These are phyloP conservation scores for Drosophila athabasca DNA, from an alignment of 1,140 invertebrate species.

Conservation along the genomic window DNA sequence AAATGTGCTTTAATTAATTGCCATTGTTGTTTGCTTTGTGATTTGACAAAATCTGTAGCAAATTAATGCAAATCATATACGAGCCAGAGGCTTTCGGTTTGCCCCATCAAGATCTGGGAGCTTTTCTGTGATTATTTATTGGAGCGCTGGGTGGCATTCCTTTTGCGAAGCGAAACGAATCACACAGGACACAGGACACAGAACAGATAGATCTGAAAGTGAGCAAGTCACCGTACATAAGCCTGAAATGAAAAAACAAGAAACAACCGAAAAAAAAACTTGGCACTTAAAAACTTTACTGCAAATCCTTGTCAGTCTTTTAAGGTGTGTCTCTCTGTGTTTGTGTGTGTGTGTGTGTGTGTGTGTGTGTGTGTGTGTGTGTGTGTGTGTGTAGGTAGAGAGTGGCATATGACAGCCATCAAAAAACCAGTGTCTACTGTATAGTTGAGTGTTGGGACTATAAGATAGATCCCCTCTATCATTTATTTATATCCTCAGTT, in stretches of 20 bases:
- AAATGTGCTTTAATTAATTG: constrained; percentile 77
- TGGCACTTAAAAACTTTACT: constrained; percentile 51
- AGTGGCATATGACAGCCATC: background rate
- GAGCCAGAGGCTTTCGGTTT: constrained; percentile 3
- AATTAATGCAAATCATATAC: constrained; percentile 60
- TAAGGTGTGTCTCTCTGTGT: constrained; percentile 1
- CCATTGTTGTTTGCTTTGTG: constrained; percentile 62
- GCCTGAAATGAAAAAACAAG: constrained; percentile 5
- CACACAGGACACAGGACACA: background rate
- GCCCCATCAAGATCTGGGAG: no score
- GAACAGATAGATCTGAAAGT: constrained; percentile 42
- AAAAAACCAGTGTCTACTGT: no score
- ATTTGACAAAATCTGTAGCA: constrained; percentile 43
- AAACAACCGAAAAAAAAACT: constrained; percentile 44
- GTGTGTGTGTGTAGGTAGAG: background rate
- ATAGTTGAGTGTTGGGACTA: no score
- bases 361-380: constrained; percentile 6
- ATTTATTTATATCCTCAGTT: no score
- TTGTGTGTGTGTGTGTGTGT: constrained; percentile 6
- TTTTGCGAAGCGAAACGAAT: constrained; percentile 7
- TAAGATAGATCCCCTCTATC: no score
- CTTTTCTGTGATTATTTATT: constrained; percentile 23
- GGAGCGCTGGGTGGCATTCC: no score
- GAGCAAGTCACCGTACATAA: constrained; percentile 42
- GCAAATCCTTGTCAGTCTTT: constrained; percentile 43